A percentile compares a stretch with the other conserved stretches of the same genome.
Conservation (phyloP, 2,113 vertebrate species). For the Datnioides undecimradiatus region DNA sequence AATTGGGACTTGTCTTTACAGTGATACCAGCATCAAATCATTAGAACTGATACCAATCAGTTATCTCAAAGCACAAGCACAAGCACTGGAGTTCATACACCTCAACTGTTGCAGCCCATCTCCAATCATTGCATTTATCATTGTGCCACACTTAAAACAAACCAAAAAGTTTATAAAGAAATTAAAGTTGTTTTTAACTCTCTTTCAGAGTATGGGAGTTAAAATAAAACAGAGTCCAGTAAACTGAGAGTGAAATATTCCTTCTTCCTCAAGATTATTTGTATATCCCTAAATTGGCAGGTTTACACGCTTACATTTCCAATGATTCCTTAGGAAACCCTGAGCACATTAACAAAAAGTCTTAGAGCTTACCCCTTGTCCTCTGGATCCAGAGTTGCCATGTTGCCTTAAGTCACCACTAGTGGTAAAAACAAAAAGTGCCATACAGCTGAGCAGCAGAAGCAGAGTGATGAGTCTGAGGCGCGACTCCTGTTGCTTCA, state of each 20-base stretch:
- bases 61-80: no score
- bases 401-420: neutral
- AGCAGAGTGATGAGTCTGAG: constrained; percentile 48
- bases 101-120: neutral
- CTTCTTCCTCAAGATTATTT: neutral
- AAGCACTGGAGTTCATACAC: neutral
- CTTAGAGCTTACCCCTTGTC: neutral
- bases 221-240: no score
- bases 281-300: neutral
- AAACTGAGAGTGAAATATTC: neutral
- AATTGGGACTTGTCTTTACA: neutral
- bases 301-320: neutral
- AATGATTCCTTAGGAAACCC: no score
- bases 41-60: no score
- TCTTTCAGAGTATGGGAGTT: no score
- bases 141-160: neutral
- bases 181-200: neutral
- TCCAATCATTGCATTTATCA: neutral
- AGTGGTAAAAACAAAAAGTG: constrained; percentile 10
- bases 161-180: neutral
- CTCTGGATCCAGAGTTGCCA: neutral
- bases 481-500: constrained; percentile 52
- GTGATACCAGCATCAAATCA: neutral
- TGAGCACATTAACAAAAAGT: neutral
- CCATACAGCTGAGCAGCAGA: constrained; percentile 32